A percentile compares a stretch with the other conserved stretches of the same genome.
Conservation (phyloP, 23 tunicate species). For the Ciona savignyi region DNA sequence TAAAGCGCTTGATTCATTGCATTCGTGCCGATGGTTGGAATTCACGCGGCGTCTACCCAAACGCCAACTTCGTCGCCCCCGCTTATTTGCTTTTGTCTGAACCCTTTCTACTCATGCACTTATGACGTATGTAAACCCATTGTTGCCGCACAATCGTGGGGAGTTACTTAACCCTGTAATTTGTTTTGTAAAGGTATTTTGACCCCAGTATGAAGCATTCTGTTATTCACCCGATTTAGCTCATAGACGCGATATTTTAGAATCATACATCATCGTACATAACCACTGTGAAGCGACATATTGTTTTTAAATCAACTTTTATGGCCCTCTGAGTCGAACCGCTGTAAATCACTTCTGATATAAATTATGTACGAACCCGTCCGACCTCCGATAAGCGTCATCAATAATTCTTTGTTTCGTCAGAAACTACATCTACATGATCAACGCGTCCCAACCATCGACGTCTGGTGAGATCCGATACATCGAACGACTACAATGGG, state of each 20-base stretch:
- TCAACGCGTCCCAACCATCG: conserved; percentile 26
- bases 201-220: not conserved
- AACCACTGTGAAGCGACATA: not conserved
- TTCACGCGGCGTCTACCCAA: not conserved
- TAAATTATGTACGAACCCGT: not conserved
- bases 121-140: not conserved
- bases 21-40: not conserved
- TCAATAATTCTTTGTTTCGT: not conserved
- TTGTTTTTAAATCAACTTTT: not conserved
- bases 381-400: not conserved
- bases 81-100: not conserved
- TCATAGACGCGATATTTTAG: not conserved
- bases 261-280: not conserved
- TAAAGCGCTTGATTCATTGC: not conserved
- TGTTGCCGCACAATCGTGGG: not conserved
- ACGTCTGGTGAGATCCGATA: conserved; percentile 6
- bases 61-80: not conserved
- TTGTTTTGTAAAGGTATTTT: not conserved
- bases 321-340: not conserved
- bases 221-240: not conserved
- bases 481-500: conserved; percentile 44
- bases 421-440: conserved; percentile 65
- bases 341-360: not conserved
- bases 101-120: not conserved
- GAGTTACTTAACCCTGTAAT: not conserved